Evolutionary conservation across 2,797 vertebrate genomes (phyloP).

Genomic region (Takifugu rubripes): DNA sequence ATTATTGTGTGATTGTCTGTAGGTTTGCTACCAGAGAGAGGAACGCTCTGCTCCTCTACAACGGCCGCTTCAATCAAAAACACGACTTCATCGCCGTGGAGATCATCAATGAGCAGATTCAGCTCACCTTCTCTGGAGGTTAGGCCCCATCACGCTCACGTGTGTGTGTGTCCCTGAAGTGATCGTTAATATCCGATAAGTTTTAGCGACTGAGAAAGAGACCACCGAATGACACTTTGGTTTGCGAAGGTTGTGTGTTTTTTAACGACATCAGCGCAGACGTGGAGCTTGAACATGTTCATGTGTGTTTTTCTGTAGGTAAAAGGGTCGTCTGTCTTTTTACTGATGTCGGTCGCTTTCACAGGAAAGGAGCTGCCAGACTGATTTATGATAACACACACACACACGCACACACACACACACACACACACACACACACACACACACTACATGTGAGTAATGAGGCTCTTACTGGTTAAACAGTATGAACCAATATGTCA

Average conservation of each 20-base stretch:
- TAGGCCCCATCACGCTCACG: slow-evolving; percentile 12
- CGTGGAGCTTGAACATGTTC: slow-evolving; percentile 8
- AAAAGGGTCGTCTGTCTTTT: slow-evolving; percentile 18
- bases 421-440: slow-evolving; percentile 2
- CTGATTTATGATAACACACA: slow-evolving; percentile 23
- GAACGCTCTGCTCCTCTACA: slow-evolving; percentile 92
- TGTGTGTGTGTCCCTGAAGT: not conserved
- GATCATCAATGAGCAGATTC: slow-evolving; percentile 92
- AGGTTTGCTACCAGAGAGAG: slow-evolving; percentile 94
- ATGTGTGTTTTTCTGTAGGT: slow-evolving; percentile 10
- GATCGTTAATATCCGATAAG: slow-evolving; percentile 6
- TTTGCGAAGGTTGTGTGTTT: slow-evolving; percentile 3
- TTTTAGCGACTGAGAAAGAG: slow-evolving; percentile 28
- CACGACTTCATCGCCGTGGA: slow-evolving; percentile 97
- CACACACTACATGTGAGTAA: not conserved
- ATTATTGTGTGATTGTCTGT: not conserved
- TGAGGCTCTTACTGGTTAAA: too few species aligned
- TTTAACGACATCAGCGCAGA: not conserved
- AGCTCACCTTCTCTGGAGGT: slow-evolving; percentile 95
- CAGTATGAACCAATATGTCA: too few species aligned
- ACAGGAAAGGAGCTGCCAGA: slow-evolving; percentile 13
- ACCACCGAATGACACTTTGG: slow-evolving; percentile 13
- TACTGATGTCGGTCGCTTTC: slow-evolving; percentile 23
- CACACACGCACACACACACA: not conserved
- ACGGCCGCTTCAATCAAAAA: slow-evolving; percentile 96